Evolutionary conservation across 2,888 invertebrate species (phyloP).

Genomic region (Oscheius onirici): DNA sequence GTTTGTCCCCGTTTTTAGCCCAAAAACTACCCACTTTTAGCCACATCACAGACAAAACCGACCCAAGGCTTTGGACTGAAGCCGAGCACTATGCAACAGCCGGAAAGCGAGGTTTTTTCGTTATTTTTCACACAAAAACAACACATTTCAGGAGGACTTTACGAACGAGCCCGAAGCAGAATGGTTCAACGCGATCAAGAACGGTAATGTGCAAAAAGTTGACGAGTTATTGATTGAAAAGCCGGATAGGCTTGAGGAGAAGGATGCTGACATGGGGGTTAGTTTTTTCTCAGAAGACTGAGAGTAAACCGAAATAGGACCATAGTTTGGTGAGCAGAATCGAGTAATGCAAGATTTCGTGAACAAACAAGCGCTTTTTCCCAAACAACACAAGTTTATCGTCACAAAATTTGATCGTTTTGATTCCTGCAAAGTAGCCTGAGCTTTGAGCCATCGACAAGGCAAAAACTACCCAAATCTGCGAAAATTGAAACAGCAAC

Average conservation of each 20-base stretch:
- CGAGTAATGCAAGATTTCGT: neutral
- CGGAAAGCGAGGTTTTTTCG: neutral
- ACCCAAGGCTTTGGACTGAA: constrained; percentile 24
- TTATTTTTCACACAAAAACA: no score
- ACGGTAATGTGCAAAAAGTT: constrained; percentile 35
- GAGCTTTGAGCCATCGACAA: no score
- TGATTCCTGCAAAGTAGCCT: no score
- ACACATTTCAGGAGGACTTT: no score
- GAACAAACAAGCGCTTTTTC: no score
- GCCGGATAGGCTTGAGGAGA: constrained; percentile 33
- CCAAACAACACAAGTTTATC: no score
- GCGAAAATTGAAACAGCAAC: no score
- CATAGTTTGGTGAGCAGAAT: neutral
- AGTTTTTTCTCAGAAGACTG: neutral
- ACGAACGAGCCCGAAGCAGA: neutral
- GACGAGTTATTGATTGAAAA: constrained; percentile 19
- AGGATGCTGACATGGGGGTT: constrained; percentile 44
- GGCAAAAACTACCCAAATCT: no score
- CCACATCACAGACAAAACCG: neutral
- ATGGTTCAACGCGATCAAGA: constrained; percentile 45
- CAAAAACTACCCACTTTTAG: no score
- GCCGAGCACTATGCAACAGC: constrained; percentile 18
- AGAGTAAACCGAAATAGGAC: neutral
- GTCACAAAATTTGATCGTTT: no score
- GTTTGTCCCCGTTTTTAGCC: neutral